Base-by-base conservation (phyloP, 2,888 invertebrate genomes). In the Melanostoma mellinum region DNA sequence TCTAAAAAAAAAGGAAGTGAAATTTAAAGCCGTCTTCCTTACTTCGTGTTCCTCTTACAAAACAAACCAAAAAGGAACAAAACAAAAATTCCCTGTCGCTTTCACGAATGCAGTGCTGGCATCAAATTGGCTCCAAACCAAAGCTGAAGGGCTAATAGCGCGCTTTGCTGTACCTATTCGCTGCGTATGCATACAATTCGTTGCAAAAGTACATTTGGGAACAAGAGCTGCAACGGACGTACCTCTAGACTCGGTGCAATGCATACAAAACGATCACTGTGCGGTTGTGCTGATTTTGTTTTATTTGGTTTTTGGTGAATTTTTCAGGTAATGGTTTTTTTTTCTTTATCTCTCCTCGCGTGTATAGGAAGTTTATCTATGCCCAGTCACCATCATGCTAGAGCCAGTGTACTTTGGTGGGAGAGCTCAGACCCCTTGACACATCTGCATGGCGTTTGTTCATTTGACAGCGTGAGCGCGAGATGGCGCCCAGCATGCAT, bases 221-320 rank as follows among this genome's bases (percentile, higher is more conserved):
- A 63, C 35, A 50, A 48, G 38, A 3, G 35, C 35, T 4, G 35
- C 9, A 44, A 44, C 60, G 42, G 35, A 30, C 4, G 4, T 35
- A 32, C 44, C 33, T 32, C 42, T 20, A 20, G 5, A 68, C 20
- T n/a, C 55, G 10, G 60, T 40, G 50, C 48, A 38, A 58, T 50
- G 55, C 35, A 73, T 78, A 53, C 55, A 68, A 73, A 79, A 73
- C 55, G 73, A 79, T 73, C 35, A 2, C 67, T 32, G 48, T 60
- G 73, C 32, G 73, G 73, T 73, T 68, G 55, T 55, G 48, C 44
- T 40, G 32, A 42, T 61, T 60, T 67, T 38, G 69, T n/a, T 61
- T 4, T 46, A 38, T 32, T 10, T 69, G 5, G 33, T 3, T 10
- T 10, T 50, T 33, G 42, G 33, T 8, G 4, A 48, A 30, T 69